Base-by-base conservation (phyloP, 1,140 invertebrate species). In the Papilio glaucus region DNA sequence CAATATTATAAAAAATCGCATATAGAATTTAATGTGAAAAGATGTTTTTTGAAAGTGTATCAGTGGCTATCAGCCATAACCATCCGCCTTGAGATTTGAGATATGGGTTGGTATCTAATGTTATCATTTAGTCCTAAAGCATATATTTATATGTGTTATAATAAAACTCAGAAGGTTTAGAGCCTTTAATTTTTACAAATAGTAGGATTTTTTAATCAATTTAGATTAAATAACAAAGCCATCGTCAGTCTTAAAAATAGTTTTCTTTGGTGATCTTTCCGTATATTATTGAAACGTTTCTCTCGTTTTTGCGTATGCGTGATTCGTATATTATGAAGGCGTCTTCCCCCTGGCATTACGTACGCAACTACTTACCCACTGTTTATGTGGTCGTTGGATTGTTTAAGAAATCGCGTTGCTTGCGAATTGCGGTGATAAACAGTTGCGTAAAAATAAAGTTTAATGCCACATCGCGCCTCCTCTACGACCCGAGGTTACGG, bases 361-460 rank as follows among this genome's bases (percentile, higher is more conserved):
- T 69, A 53, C 67, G 37, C 26, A 69, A 69, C 42, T 33, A 69
- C 67, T 69, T 69, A 69, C 42, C 39, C n/a, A n/a, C 26, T 69
- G 42, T 69, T 69, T 69, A 69, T 38, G 24, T 69, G 45, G 24
- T 53, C 45, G 41, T 69, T 41, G 67, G 45, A 69, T 69, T 69
- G 67, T 69, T 69, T 69, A 49, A 69, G 10, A 53, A 49, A 53
- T 29, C 67, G 42, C 26, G 42, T 68, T 37, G 42, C 67, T 53
- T 53, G 42, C 67, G 45, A 69, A 69, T 69, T 45, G 67, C 45
- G 67, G 67, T 5, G n/a, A 69, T 69, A 69, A 69, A 53, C 67
- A 69, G 41, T 69, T 69, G 67, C 67, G 67, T 69, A 69, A 69
- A 69, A 69, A 69, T 69, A 69, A 69, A 69, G 67, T 53, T 69